Base-by-base conservation (phyloP, 2,113 vertebrate species). In the Canis aureus region DNA sequence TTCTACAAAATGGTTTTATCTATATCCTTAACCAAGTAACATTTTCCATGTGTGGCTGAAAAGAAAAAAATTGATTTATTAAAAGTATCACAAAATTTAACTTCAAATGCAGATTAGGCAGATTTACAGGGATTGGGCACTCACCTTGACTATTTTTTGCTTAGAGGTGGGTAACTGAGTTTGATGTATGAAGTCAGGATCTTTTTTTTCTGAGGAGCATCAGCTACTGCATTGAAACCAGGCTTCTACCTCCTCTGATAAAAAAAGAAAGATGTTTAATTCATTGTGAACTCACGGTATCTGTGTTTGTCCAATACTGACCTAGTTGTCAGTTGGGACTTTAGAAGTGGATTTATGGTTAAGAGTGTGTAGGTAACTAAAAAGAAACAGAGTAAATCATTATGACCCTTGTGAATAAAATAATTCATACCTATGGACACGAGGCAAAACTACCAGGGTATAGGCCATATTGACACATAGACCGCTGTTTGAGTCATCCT, bases 371-470 rank as follows among this genome's bases (percentile, higher is more conserved):
- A 80, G 12, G 23, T 95, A 94, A 69, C 19, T 49, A 19, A 83
- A 67, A 88, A 92, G 17, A 66, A 59, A 59, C 20, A 78, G 10
- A 79, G 35, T 84, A 64, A 80, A 9, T 69, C 80, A 55, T 73
- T 64, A 60, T 19, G 25, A 80, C 17, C n/a, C 22, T 79, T 91
- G 29, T 66, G 38, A 93, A 81, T 79, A 71, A 97, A 91, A 67
- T 20, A 53, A 49, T 53, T 76, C 17, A 66, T 0, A 87, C 10
- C 9, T 62, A 19, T 0, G 3, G 11, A 23, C n/a, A 60, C 60
- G 53, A 62, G n/a, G 51, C 9, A 69, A 83, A 62, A 57, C 49
- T 95, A 57, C 23, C 11, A 73, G 66, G 11, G 19, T 78, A 49
- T 6, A n/a, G 7, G 9, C 25, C 22, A 27, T 5, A 23, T 16